phyloP scores from a whole-genome alignment of 2,113 vertebrate species.

The Conger conger region DNA sequence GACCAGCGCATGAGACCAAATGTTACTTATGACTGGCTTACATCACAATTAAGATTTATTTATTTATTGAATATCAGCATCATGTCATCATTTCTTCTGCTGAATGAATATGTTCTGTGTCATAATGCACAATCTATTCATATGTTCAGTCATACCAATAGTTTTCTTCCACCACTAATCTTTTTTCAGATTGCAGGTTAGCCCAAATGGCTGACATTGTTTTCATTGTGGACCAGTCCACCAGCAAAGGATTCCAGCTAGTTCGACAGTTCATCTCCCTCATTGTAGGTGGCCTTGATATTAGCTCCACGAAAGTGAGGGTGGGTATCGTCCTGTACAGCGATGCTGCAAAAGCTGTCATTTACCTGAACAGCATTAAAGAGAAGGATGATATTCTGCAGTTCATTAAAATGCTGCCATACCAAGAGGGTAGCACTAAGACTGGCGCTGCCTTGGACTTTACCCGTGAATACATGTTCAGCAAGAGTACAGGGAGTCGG shows the following conservation, averaged over 20 bases:
- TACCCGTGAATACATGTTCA: slow-evolving; percentile 62
- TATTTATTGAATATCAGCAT: background rate
- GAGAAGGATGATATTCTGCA: slow-evolving; percentile 62
- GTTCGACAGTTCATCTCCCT: slow-evolving; percentile 71
- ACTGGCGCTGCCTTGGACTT: slow-evolving; percentile 72
- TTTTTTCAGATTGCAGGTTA: slow-evolving; percentile 67
- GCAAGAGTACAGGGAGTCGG: slow-evolving; percentile 62
- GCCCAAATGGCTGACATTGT: slow-evolving; percentile 72
- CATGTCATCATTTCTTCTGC: background rate
- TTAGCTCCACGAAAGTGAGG: slow-evolving; percentile 50
- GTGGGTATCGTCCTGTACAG: slow-evolving; percentile 75
- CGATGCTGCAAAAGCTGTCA: slow-evolving; percentile 50
- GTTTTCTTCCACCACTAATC: background rate
- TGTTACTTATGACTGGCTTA: too few species aligned
- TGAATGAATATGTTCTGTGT: background rate
- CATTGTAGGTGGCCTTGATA: slow-evolving; percentile 61
- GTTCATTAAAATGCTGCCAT: slow-evolving; percentile 73
- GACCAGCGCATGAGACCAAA: too few species aligned
- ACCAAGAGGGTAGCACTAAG: slow-evolving; percentile 56
- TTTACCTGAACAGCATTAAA: slow-evolving; percentile 68
- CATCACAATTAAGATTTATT: too few species aligned
- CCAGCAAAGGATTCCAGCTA: slow-evolving; percentile 63
- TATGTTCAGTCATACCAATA: too few species aligned
- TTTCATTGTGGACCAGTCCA: slow-evolving; percentile 79
- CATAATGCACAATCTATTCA: background rate